A percentile compares a stretch with the other conserved stretches of the same genome.
Evolutionary conservation across 2,113 vertebrate species (phyloP).

Genomic region (Nerophis lumbriciformis): DNA sequence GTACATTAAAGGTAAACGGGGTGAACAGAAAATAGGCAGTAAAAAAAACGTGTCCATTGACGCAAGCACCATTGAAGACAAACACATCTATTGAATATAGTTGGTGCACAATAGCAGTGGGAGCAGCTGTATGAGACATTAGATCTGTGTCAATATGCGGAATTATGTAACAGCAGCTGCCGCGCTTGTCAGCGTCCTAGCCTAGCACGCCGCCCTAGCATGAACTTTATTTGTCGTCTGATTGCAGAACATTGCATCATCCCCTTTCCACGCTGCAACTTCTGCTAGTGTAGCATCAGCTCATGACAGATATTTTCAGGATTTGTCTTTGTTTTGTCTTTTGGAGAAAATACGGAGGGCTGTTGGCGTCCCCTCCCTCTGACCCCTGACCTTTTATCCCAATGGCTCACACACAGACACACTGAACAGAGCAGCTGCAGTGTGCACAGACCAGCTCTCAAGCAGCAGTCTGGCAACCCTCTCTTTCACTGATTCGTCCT

Average conservation of each 20-base stretch:
- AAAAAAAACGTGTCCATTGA: too few species aligned
- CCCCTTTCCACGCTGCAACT: conserved; percentile 1
- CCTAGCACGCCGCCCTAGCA: conserved; percentile 4
- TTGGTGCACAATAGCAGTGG: conserved; percentile 35
- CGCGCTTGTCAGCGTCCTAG: conserved; percentile 15
- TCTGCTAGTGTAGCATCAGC: not conserved
- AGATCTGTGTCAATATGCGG: conserved; percentile 38
- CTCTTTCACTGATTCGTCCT: not conserved
- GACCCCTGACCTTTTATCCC: conserved; percentile 29
- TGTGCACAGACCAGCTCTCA: conserved; percentile 43
- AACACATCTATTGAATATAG: conserved; percentile 8
- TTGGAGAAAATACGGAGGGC: not conserved
- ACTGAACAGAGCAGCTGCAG: conserved; percentile 53
- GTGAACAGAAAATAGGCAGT: too few species aligned
- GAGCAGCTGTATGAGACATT: conserved; percentile 22
- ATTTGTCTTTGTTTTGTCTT: not conserved
- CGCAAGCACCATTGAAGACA: too few species aligned
- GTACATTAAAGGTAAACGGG: too few species aligned
- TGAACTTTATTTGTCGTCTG: conserved; percentile 33
- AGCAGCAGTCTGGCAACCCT: conserved; percentile 6
- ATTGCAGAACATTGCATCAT: conserved; percentile 48
- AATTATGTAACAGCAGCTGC: conserved; percentile 56
- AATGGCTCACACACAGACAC: conserved; percentile 17
- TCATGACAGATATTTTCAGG: not conserved
- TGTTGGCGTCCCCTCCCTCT: conserved; percentile 14